Percentiles rank a stretch among this genome's conserved stretches.
phyloP scores from a whole-genome alignment of 2,113 vertebrate species.

The Strigops habroptila region DNA sequence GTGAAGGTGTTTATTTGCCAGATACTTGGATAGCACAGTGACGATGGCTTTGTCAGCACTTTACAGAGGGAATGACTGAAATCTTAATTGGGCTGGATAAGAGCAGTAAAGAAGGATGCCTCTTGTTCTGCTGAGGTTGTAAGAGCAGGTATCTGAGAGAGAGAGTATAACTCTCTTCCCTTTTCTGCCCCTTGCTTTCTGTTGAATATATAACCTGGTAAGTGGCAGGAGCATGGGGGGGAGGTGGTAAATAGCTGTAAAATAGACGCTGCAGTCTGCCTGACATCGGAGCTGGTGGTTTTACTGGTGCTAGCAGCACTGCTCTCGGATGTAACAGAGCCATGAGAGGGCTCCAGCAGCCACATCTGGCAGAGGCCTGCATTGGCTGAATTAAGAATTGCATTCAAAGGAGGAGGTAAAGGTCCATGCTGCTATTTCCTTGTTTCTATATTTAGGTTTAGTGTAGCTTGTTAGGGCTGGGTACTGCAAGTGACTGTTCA shows the following conservation, averaged over 20 bases:
- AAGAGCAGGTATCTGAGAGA: neutral
- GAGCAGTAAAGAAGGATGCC: neutral
- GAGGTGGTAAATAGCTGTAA: neutral
- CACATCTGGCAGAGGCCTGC: neutral
- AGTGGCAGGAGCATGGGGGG: no score
- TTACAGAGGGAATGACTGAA: neutral
- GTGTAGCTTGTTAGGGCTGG: neutral
- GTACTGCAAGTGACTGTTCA: neutral
- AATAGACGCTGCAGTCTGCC: neutral
- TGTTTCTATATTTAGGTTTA: neutral
- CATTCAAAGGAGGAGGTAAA: neutral
- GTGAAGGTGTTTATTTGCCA: neutral
- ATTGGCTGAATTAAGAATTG: neutral
- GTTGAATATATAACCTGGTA: neutral
- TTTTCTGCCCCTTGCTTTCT: neutral
- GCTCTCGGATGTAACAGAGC: neutral
- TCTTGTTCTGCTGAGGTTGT: neutral
- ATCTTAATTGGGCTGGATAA: neutral
- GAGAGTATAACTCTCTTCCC: neutral
- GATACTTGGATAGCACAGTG: neutral
- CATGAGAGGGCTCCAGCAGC: neutral
- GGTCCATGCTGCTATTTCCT: neutral
- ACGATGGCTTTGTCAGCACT: neutral
- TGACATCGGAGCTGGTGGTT: neutral
- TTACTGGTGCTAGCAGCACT: neutral